Conservation (phyloP, 1,140 invertebrate genomes). For the Trichogramma pretiosum region DNA sequence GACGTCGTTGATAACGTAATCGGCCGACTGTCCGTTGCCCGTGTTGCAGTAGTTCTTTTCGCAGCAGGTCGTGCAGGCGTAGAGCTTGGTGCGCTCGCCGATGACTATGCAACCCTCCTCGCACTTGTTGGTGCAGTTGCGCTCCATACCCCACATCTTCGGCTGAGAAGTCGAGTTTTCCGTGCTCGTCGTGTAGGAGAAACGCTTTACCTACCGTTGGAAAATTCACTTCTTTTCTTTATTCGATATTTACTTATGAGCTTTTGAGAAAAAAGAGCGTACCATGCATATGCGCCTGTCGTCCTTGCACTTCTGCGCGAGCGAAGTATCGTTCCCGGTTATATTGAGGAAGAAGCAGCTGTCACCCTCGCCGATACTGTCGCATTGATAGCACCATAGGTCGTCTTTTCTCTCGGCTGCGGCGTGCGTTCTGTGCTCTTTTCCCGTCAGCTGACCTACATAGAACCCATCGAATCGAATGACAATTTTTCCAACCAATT, state of each 20-base stretch:
- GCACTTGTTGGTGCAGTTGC: constrained; percentile 72
- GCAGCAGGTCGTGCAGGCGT: constrained; percentile 76
- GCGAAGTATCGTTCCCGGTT: constrained; percentile 49
- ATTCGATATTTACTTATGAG: neutral
- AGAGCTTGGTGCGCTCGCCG: constrained; percentile 74
- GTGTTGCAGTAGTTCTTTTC: constrained; percentile 68
- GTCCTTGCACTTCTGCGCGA: constrained; percentile 63
- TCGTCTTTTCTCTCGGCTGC: constrained; percentile 65
- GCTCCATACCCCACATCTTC: constrained; percentile 71
- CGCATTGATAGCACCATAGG: constrained; percentile 71
- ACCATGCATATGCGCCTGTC: constrained; percentile 72
- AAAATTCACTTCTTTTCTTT: constrained; percentile 18
- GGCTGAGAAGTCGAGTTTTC: constrained; percentile 66
- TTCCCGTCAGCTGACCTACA: constrained; percentile 43
- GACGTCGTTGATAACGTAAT: constrained; percentile 29
- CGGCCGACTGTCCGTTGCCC: constrained; percentile 47
- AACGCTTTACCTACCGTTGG: constrained; percentile 62
- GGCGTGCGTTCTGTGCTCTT: constrained; percentile 65
- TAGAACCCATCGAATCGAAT: neutral
- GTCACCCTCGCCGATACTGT: constrained; percentile 63
- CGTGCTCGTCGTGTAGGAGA: constrained; percentile 72
- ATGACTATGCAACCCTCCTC: constrained; percentile 79
- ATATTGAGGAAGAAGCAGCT: constrained; percentile 61
- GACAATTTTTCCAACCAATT: too few relatives aligned
- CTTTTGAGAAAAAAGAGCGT: constrained; percentile 22